Evolutionary conservation across 2,797 vertebrate species (phyloP).

Genomic region (Holocentrus rufus): DNA sequence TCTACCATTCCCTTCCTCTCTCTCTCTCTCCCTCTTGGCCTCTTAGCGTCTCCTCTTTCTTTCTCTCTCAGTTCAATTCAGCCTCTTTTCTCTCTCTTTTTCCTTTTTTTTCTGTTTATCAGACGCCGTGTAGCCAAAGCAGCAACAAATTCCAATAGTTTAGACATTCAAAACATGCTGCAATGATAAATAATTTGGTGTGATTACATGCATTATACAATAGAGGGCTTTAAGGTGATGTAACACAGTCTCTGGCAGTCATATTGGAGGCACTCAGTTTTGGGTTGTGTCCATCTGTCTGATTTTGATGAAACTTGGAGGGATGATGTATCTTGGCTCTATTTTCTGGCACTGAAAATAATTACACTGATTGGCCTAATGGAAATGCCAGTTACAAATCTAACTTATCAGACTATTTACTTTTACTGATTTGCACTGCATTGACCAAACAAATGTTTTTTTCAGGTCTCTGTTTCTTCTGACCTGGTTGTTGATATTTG

Average conservation of each 20-base stretch:
- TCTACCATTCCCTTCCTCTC: constrained; percentile 10
- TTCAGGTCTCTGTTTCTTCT: too few relatives aligned
- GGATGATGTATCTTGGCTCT: constrained; percentile 4
- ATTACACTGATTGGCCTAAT: too few relatives aligned
- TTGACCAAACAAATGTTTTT: too few relatives aligned
- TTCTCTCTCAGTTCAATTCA: constrained; percentile 15
- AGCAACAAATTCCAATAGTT: constrained; percentile 4
- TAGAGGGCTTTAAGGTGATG: constrained; percentile 18
- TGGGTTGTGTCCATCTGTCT: constrained; percentile 11
- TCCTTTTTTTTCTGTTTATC: background rate
- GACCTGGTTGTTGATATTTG: too few relatives aligned
- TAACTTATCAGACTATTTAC: background rate
- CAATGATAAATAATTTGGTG: background rate
- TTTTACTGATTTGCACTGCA: too few relatives aligned
- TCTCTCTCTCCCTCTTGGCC: constrained; percentile 3
- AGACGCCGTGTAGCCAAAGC: constrained; percentile 15
- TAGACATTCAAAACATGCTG: constrained; percentile 4
- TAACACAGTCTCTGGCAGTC: constrained; percentile 28
- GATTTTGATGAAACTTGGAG: constrained; percentile 10
- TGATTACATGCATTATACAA: constrained; percentile 1
- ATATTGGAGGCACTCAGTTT: constrained; percentile 5
- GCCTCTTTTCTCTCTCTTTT: background rate
- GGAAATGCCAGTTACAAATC: too few relatives aligned
- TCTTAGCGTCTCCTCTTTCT: background rate
- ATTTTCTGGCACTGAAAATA: too few relatives aligned